Percentiles rank a stretch among this genome's conserved stretches.
Conservation (phyloP, 2,888 invertebrate species). For the Euproctis similis region DNA sequence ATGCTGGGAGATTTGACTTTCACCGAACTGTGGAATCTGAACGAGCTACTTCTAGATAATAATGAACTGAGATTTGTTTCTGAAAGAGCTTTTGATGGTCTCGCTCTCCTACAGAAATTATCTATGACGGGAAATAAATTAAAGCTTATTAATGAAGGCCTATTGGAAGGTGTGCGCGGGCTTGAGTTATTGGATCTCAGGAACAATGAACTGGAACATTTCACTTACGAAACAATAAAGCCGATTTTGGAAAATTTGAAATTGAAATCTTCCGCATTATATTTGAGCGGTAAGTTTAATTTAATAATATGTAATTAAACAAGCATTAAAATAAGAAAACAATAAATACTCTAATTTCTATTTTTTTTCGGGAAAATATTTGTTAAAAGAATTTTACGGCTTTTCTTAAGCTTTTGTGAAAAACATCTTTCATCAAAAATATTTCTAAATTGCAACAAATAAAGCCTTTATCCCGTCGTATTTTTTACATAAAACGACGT, state of each 20-base stretch:
- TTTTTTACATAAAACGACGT: too few species aligned
- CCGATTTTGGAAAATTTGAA: slow-evolving; percentile 86
- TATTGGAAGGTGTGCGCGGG: slow-evolving; percentile 83
- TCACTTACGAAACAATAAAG: slow-evolving; percentile 83
- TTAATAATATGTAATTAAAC: too few species aligned
- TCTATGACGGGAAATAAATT: slow-evolving; percentile 86
- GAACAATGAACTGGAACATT: slow-evolving; percentile 84
- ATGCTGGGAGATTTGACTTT: slow-evolving; percentile 88
- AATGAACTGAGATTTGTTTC: slow-evolving; percentile 84
- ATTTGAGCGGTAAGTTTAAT: slow-evolving; percentile 56
- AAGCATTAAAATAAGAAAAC: too few species aligned
- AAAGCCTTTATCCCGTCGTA: too few species aligned
- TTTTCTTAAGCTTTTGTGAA: too few species aligned
- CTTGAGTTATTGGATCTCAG: slow-evolving; percentile 85
- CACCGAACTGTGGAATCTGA: slow-evolving; percentile 84
- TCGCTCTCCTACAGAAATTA: slow-evolving; percentile 82
- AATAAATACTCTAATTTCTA: too few species aligned
- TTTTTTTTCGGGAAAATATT: too few species aligned
- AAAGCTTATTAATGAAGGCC: slow-evolving; percentile 81
- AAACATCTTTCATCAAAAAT: too few species aligned
- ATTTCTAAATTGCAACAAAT: too few species aligned
- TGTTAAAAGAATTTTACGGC: too few species aligned
- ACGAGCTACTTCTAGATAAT: slow-evolving; percentile 82
- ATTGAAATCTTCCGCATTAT: slow-evolving; percentile 61
- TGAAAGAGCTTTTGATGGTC: slow-evolving; percentile 85